Evolutionary conservation across 2,888 invertebrate species (phyloP).

Genomic region (Axea sp.): DNA sequence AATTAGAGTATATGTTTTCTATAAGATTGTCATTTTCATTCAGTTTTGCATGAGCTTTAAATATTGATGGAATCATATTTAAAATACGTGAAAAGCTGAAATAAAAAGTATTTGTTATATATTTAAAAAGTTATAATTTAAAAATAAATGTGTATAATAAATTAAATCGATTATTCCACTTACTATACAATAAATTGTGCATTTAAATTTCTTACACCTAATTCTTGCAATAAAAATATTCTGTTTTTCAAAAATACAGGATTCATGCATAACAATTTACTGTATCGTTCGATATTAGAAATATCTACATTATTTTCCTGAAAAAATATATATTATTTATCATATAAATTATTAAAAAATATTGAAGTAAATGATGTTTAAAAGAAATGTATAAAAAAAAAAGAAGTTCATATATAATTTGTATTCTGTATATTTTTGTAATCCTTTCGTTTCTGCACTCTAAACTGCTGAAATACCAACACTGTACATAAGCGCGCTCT

Average conservation of each 20-base stretch:
- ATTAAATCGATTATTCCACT: not conserved
- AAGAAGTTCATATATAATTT: too few relatives aligned
- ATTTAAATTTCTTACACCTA: constrained; percentile 64
- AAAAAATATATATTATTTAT: not conserved
- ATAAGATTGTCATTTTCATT: constrained; percentile 67
- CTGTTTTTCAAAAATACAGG: constrained; percentile 61
- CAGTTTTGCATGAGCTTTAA: constrained; percentile 78
- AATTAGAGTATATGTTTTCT: constrained; percentile 54
- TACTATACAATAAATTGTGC: constrained; percentile 5
- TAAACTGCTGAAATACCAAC: too few relatives aligned
- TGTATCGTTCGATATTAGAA: constrained; percentile 5
- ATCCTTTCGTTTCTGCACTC: too few relatives aligned
- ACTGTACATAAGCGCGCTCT: too few relatives aligned
- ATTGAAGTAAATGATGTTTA: too few relatives aligned
- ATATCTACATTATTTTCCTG: constrained; percentile 10
- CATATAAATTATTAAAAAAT: too few relatives aligned
- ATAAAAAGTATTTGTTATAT: constrained; percentile 55
- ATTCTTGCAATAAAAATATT: constrained; percentile 68
- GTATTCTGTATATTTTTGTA: too few relatives aligned
- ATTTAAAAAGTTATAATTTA: not conserved
- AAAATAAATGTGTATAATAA: not conserved
- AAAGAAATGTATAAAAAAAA: too few relatives aligned
- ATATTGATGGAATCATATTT: constrained; percentile 73
- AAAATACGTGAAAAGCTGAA: constrained; percentile 74
- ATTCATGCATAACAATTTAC: constrained; percentile 33